phyloP scores from a whole-genome alignment of 2,888 invertebrate genomes.

The Sphecodes monilicornis region DNA sequence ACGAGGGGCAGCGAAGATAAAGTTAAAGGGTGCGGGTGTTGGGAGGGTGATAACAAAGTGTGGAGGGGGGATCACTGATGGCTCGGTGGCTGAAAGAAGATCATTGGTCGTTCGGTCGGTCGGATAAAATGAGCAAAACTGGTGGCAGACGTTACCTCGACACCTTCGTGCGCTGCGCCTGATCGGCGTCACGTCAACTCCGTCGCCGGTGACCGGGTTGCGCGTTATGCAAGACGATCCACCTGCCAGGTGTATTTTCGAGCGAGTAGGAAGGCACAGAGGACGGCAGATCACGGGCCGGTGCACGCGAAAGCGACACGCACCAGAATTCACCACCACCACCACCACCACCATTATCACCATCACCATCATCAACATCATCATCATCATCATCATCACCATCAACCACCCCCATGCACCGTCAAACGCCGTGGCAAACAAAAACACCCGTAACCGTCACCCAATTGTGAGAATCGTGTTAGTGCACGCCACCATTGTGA shows the following conservation, averaged over 20 bases:
- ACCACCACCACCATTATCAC: slow-evolving; percentile 20
- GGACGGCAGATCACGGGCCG: slow-evolving; percentile 65
- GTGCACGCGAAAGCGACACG: slow-evolving; percentile 67
- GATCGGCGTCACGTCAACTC: slow-evolving; percentile 86
- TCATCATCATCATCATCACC: slow-evolving; percentile 20
- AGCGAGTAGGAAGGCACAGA: slow-evolving; percentile 60
- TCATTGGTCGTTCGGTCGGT: background rate
- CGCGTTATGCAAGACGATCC: slow-evolving; percentile 85
- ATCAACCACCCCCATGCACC: slow-evolving; percentile 73
- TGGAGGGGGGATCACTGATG: background rate
- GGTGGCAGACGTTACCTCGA: slow-evolving; percentile 80
- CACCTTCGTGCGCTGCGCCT: slow-evolving; percentile 83
- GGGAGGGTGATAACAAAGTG: background rate
- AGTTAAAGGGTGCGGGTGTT: background rate
- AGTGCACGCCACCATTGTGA: slow-evolving; percentile 57
- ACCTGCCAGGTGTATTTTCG: slow-evolving; percentile 77
- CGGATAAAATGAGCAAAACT: slow-evolving; percentile 27
- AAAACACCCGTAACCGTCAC: slow-evolving; percentile 64
- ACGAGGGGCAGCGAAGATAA: no score
- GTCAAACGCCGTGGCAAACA: slow-evolving; percentile 63
- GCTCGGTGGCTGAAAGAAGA: slow-evolving; percentile 16
- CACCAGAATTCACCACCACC: slow-evolving; percentile 61
- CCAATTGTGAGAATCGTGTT: slow-evolving; percentile 64
- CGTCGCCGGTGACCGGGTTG: slow-evolving; percentile 88
- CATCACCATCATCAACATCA: slow-evolving; percentile 17